phyloP scores from a whole-genome alignment of 2,888 invertebrate species.

The Drosophila borealis region DNA sequence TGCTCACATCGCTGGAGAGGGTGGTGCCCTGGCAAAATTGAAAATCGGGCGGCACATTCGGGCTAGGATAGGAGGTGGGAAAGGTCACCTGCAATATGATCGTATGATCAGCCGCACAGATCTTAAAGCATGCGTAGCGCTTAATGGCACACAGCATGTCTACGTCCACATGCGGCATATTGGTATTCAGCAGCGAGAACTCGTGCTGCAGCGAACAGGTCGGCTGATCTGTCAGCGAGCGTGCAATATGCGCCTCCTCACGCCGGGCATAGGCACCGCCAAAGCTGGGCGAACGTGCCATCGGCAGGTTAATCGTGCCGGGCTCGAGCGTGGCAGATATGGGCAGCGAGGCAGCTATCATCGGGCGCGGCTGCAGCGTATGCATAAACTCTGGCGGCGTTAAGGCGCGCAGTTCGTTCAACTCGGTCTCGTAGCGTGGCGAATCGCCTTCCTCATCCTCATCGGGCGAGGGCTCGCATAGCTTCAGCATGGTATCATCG shows the following conservation, averaged over 20 bases:
- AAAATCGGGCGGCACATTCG: constrained; percentile 88
- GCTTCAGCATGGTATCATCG: constrained; percentile 92
- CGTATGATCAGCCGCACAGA: constrained; percentile 82
- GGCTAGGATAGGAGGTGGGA: constrained; percentile 90
- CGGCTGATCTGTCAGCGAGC: constrained; percentile 83
- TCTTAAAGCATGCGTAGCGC: constrained; percentile 86
- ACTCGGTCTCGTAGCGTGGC: constrained; percentile 81
- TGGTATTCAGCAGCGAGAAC: constrained; percentile 90
- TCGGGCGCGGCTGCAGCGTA: constrained; percentile 73
- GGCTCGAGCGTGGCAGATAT: constrained; percentile 53
- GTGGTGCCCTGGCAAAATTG: constrained; percentile 89
- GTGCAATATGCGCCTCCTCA: constrained; percentile 82
- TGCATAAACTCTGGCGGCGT: constrained; percentile 74
- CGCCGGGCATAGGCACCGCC: constrained; percentile 60
- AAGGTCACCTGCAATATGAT: constrained; percentile 88
- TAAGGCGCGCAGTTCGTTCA: constrained; percentile 50
- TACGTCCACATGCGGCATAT: constrained; percentile 90
- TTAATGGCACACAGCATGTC: constrained; percentile 86
- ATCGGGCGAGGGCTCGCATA: constrained; percentile 86
- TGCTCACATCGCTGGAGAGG: constrained; percentile 89
- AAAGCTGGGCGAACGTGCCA: constrained; percentile 85
- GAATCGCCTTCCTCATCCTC: constrained; percentile 60
- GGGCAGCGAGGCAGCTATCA: constrained; percentile 68
- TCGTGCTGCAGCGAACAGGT: constrained; percentile 88
- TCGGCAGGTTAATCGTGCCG: constrained; percentile 56